phyloP scores from a whole-genome alignment of 2,888 invertebrate species.

The Euzophera pinguis region DNA sequence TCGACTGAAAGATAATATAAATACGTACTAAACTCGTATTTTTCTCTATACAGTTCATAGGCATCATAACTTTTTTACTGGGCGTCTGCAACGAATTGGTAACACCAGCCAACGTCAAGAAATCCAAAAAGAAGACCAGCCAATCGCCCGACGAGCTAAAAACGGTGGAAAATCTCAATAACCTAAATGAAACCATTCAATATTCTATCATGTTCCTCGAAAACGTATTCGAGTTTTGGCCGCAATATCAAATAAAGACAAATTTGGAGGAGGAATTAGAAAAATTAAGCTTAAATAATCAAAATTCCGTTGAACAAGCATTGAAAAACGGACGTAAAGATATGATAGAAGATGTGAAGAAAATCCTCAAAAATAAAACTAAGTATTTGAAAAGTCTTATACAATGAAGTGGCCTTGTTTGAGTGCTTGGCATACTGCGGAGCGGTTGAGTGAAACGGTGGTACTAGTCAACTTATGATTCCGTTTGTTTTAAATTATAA shows the following conservation, averaged over 20 bases:
- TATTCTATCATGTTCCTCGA: constrained; percentile 54
- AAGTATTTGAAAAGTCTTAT: constrained; percentile 71
- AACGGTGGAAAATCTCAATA: constrained; percentile 47
- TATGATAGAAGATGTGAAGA: constrained; percentile 72
- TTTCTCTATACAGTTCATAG: constrained; percentile 70
- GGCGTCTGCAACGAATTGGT: constrained; percentile 77
- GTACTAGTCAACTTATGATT: not conserved
- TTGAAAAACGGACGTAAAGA: constrained; percentile 70
- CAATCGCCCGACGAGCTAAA: constrained; percentile 66
- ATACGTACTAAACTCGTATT: not conserved
- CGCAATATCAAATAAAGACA: constrained; percentile 42
- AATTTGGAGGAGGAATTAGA: constrained; percentile 58
- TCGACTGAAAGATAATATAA: no score
- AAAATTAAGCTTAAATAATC: constrained; percentile 52
- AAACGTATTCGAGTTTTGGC: constrained; percentile 64
- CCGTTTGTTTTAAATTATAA: not conserved
- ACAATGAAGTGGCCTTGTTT: constrained; percentile 46
- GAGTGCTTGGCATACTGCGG: constrained; percentile 9
- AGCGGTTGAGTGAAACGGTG: not conserved
- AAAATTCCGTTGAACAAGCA: constrained; percentile 62
- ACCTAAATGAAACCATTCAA: constrained; percentile 54
- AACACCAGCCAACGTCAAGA: constrained; percentile 72
- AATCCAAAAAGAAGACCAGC: constrained; percentile 78
- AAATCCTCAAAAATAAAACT: constrained; percentile 75
- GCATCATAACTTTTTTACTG: constrained; percentile 76